phyloP scores from a whole-genome alignment of 1,140 invertebrate species.

The Megathymus violae region DNA sequence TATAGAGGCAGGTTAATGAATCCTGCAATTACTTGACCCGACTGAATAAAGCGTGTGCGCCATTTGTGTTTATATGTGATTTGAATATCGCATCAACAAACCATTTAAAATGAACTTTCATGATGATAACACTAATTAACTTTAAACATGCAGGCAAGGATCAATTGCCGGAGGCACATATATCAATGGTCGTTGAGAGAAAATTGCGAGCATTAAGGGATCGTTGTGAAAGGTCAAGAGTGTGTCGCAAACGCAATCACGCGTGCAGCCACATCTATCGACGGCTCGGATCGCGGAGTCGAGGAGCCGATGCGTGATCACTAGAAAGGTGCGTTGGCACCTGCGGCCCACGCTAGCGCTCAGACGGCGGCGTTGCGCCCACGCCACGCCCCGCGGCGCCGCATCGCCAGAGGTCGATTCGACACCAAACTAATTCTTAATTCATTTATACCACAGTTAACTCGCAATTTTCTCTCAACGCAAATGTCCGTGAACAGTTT shows the following conservation, averaged over 20 bases:
- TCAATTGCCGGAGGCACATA: constrained; percentile 10
- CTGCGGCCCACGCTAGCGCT: constrained; percentile 68
- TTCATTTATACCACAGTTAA: constrained; percentile 7
- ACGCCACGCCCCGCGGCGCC: too few relatives aligned
- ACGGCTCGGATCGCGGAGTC: constrained; percentile 26
- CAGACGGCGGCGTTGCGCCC: constrained; percentile 61
- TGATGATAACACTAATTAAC: too few relatives aligned
- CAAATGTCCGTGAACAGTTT: neutral
- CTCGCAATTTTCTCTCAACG: constrained; percentile 4
- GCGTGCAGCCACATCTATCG: constrained; percentile 31
- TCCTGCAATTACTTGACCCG: constrained; percentile 26
- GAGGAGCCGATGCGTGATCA: constrained; percentile 48
- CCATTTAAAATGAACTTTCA: too few relatives aligned
- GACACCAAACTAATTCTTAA: constrained; percentile 22
- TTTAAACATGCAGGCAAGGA: too few relatives aligned
- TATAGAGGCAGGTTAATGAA: constrained; percentile 35
- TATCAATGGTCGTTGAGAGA: constrained; percentile 7
- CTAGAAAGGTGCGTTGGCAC: constrained; percentile 75
- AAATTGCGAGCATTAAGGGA: constrained; percentile 22
- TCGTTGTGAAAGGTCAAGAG: constrained; percentile 30
- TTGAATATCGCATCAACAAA: neutral
- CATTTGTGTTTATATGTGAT: neutral
- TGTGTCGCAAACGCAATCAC: constrained; percentile 32
- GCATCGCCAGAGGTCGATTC: constrained; percentile 43
- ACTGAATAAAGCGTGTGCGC: constrained; percentile 11